Evolutionary conservation across 2,797 vertebrate genomes (phyloP).

Genomic region (Tragelaphus eurycerus): DNA sequence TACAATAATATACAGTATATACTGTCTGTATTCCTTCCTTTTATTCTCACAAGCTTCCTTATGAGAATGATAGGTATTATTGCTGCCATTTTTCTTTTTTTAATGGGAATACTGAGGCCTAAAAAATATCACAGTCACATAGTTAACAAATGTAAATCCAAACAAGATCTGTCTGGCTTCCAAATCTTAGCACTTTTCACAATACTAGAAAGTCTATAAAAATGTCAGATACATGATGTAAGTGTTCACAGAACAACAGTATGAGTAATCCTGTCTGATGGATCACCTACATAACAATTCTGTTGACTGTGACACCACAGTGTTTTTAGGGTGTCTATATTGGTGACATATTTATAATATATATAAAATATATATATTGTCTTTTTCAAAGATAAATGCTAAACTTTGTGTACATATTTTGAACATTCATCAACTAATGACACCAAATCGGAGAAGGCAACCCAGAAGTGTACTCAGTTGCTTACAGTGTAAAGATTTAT

Average conservation of each 20-base stretch:
- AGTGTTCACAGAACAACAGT: not conserved
- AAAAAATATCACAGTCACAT: not conserved
- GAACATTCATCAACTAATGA: not conserved
- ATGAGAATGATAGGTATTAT: not conserved
- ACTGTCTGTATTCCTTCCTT: not conserved
- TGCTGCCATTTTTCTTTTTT: not conserved
- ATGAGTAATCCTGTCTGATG: not conserved
- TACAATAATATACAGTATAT: not conserved
- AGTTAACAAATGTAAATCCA: not conserved
- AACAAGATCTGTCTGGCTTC: not conserved
- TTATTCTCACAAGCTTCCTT: not conserved
- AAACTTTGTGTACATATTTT: not conserved
- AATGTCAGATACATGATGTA: not conserved
- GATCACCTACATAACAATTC: not conserved
- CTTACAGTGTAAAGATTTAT: constrained; percentile 55
- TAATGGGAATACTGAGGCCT: not conserved
- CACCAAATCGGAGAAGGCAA: constrained; percentile 4
- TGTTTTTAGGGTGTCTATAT: not conserved
- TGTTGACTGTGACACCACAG: not conserved
- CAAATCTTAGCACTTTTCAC: not conserved
- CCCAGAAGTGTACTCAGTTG: not conserved
- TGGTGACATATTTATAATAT: not conserved
- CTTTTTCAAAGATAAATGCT: not conserved
- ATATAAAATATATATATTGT: not conserved
- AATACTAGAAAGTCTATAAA: not conserved